Evolutionary conservation across 2,113 vertebrate species (phyloP).

Genomic region (Casuarius casuarius): DNA sequence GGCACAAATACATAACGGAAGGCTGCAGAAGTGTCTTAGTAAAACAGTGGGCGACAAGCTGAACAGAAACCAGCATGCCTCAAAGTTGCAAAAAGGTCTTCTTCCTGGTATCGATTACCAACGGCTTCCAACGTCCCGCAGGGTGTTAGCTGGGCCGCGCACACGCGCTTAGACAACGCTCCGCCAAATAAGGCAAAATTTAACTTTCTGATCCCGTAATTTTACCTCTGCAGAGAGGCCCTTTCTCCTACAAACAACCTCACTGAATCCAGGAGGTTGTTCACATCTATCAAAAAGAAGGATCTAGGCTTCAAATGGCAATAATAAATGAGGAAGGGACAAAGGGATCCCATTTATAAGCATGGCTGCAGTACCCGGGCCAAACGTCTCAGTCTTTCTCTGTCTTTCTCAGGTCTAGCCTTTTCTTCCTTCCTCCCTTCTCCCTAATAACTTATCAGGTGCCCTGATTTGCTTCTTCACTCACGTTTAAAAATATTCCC

Average conservation of each 20-base stretch:
- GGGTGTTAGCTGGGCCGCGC: background rate
- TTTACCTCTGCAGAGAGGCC: background rate
- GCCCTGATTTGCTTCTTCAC: background rate
- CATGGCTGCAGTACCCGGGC: background rate
- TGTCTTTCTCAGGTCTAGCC: background rate
- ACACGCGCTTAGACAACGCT: background rate
- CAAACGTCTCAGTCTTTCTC: background rate
- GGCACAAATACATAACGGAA: background rate
- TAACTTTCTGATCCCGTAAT: background rate
- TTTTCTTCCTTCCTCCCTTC: background rate
- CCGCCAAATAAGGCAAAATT: background rate
- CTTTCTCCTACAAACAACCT: background rate
- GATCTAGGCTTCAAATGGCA: background rate
- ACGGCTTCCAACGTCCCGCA: background rate
- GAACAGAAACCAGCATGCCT: background rate
- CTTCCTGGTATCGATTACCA: background rate
- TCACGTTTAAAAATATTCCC: background rate
- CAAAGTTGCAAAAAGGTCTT: fast-evolving
- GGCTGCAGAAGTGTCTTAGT: no score
- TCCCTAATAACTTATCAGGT: background rate
- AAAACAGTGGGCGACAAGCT: no score
- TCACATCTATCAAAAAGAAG: background rate
- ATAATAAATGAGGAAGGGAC: slow-evolving; percentile 18
- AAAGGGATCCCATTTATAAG: background rate
- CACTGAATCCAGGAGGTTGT: background rate